Percentiles rank a stretch among this genome's conserved stretches.
These are phyloP conservation scores for Petromus typicus DNA, from an alignment of 2,113 vertebrate genomes.

Conservation along the genomic window DNA sequence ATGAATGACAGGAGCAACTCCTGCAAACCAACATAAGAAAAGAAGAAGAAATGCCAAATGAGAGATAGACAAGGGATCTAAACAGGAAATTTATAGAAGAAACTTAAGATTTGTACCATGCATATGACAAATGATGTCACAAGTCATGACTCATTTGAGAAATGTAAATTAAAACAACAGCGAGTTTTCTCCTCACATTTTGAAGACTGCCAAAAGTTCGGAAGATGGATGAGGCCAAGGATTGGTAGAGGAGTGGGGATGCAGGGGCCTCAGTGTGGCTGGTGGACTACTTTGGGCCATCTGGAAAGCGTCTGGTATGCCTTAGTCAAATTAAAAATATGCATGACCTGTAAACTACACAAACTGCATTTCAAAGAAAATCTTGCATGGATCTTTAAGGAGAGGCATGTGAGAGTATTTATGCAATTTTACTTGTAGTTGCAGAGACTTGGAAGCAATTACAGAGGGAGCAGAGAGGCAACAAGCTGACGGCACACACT, in stretches of 20 bases:
- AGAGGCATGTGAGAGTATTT: background rate
- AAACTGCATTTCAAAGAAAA: background rate
- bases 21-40: background rate
- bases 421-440: background rate
- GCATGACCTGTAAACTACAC: background rate
- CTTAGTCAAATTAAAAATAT: background rate
- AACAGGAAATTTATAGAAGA: background rate
- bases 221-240: background rate
- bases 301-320: background rate
- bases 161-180: background rate
- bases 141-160: background rate
- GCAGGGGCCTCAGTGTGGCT: background rate
- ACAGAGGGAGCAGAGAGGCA: background rate
- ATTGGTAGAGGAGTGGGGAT: background rate
- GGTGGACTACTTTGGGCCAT: background rate
- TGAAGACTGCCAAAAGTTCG: background rate
- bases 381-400: background rate
- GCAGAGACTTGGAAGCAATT: background rate
- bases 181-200: background rate
- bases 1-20: background rate
- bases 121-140: background rate
- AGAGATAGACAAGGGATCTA: background rate
- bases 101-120: background rate
- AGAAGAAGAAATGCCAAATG: background rate
- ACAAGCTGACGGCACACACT: background rate